Evolutionary conservation across 1,140 invertebrate genomes (phyloP).

Genomic region (Arion vulgaris): DNA sequence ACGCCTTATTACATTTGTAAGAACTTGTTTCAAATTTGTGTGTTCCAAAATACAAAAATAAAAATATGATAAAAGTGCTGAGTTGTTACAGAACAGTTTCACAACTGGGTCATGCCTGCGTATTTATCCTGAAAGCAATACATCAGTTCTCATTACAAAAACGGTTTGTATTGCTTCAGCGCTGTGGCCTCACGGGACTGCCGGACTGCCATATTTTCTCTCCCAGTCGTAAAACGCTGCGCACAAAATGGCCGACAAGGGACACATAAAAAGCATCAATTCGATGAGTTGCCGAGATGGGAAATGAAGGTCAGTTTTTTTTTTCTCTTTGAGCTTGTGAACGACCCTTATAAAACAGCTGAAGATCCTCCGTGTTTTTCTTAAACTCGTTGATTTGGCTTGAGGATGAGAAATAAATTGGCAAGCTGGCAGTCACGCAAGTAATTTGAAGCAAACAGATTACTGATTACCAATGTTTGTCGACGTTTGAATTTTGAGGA

Average conservation of each 20-base stretch:
- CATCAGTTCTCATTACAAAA: constrained; percentile 17
- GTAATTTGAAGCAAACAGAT: no score
- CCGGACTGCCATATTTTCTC: constrained; percentile 3
- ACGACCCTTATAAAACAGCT: no score
- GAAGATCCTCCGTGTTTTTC: no score
- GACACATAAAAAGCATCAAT: not conserved
- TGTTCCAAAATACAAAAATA: not conserved
- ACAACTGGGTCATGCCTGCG: not conserved
- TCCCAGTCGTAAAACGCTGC: not conserved
- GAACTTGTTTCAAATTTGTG: not conserved
- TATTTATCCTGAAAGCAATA: constrained; percentile 5
- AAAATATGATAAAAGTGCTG: not conserved
- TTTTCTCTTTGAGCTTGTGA: not conserved
- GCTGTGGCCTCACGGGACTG: not conserved
- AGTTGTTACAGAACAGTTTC: not conserved
- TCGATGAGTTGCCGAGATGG: constrained; percentile 10
- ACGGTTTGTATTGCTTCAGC: not conserved
- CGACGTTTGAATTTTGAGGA: no score
- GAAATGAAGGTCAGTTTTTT: constrained; percentile 7
- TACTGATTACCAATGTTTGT: no score
- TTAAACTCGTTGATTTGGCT: no score
- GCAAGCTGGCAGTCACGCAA: no score
- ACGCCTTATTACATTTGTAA: not conserved
- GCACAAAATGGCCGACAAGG: not conserved
- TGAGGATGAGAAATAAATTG: no score